A percentile compares a stretch with the other conserved stretches of the same genome.
Evolutionary conservation across 2,113 vertebrate species (phyloP).

Genomic region (Nymphicus hollandicus): DNA sequence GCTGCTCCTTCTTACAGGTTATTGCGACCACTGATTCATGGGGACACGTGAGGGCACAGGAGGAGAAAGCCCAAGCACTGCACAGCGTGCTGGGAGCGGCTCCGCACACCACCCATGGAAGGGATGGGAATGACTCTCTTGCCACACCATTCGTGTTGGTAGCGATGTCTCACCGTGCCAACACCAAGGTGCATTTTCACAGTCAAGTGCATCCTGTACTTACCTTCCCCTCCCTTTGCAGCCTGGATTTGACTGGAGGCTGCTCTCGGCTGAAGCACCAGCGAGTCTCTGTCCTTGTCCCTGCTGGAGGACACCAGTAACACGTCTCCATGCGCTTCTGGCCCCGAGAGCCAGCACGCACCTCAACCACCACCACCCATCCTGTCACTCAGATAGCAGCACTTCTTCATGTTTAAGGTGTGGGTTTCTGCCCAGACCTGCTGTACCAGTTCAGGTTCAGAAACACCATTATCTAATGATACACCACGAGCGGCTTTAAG

Average conservation of each 20-base stretch:
- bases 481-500: neutral
- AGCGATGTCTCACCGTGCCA: neutral
- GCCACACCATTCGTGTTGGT: rapidly evolving
- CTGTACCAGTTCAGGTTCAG: neutral
- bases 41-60: rapidly evolving
- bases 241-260: rapidly evolving
- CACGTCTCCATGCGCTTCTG: rapidly evolving
- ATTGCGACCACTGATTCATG: rapidly evolving
- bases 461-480: neutral
- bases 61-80: rapidly evolving
- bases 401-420: neutral
- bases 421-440: constrained; percentile 40
- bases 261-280: rapidly evolving
- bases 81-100: neutral
- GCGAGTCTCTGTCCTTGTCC: neutral
- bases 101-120: rapidly evolving
- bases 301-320: neutral
- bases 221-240: rapidly evolving
- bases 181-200: neutral
- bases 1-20: neutral
- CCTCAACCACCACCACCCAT: neutral
- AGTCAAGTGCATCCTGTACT: neutral
- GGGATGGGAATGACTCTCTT: rapidly evolving
- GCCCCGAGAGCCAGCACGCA: rapidly evolving
- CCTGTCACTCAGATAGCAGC: neutral